Conservation (phyloP, 2,113 vertebrate genomes). For the Grallaria varia region DNA sequence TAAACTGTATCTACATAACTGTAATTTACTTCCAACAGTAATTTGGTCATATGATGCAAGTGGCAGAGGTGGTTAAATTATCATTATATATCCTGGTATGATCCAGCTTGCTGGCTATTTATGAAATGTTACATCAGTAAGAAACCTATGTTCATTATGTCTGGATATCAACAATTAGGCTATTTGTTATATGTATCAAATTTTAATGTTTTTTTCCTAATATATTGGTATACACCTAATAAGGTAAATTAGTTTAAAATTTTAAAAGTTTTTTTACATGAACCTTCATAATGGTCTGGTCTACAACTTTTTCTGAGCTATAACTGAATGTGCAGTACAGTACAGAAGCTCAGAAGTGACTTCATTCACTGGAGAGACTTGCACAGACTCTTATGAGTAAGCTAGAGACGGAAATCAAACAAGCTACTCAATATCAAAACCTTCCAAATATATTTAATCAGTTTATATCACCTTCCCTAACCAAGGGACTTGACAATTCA, state of each 20-base stretch:
- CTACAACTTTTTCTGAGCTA: background rate
- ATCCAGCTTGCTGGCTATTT: background rate
- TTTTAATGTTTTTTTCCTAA: background rate
- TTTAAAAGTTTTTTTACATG: background rate
- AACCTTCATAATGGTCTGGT: background rate
- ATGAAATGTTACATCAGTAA: slow-evolving; percentile 1
- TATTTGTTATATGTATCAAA: background rate
- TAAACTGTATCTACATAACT: background rate
- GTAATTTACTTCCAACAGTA: background rate
- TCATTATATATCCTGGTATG: background rate
- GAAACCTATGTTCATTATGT: background rate
- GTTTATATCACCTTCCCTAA: background rate
- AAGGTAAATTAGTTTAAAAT: background rate
- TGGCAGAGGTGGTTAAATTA: background rate
- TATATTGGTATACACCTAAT: too few relatives aligned
- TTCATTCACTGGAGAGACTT: background rate
- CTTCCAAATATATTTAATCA: background rate
- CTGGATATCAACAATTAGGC: background rate
- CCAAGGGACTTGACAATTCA: slow-evolving; percentile 15
- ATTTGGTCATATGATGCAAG: background rate
- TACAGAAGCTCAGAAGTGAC: background rate
- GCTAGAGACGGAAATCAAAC: background rate
- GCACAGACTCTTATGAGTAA: background rate
- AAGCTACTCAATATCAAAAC: background rate
- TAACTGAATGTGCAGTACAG: background rate